phyloP scores from a whole-genome alignment of 2,888 invertebrate species.

The Euphydryas editha region DNA sequence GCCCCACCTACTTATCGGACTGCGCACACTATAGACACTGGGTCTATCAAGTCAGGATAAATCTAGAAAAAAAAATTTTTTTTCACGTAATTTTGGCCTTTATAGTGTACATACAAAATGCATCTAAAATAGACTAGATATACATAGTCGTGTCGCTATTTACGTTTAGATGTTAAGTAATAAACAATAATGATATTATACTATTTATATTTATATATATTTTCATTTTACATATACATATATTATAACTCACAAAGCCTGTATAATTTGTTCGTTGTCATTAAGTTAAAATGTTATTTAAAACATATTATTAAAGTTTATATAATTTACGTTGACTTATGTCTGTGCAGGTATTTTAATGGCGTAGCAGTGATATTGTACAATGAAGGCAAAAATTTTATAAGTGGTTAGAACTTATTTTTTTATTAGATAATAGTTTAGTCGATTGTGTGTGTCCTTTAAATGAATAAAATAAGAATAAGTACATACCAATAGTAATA shows the following conservation, averaged over 20 bases:
- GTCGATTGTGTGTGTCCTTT: constrained; percentile 33
- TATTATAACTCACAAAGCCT: no score
- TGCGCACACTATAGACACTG: constrained; percentile 30
- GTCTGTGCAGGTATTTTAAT: constrained; percentile 39
- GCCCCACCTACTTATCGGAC: constrained; percentile 59
- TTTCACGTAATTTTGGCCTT: no score
- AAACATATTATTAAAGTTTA: neutral
- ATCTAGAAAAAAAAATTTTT: no score
- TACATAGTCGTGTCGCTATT: no score
- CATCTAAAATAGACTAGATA: no score
- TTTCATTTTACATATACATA: no score
- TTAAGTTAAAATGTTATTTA: no score
- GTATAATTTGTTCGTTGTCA: no score
- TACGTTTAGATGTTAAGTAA: no score
- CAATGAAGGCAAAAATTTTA: constrained; percentile 41
- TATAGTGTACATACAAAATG: no score
- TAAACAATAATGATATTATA: no score
- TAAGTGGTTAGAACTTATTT: constrained; percentile 40
- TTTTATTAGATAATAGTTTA: constrained; percentile 38
- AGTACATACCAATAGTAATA: constrained; percentile 25
- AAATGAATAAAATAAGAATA: constrained; percentile 21
- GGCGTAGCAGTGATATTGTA: constrained; percentile 60
- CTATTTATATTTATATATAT: no score
- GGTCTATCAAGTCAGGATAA: neutral
- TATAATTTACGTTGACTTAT: constrained; percentile 19